These are phyloP conservation scores for Nyctibius grandis DNA, from an alignment of 2,797 vertebrate species.

Conservation along the genomic window DNA sequence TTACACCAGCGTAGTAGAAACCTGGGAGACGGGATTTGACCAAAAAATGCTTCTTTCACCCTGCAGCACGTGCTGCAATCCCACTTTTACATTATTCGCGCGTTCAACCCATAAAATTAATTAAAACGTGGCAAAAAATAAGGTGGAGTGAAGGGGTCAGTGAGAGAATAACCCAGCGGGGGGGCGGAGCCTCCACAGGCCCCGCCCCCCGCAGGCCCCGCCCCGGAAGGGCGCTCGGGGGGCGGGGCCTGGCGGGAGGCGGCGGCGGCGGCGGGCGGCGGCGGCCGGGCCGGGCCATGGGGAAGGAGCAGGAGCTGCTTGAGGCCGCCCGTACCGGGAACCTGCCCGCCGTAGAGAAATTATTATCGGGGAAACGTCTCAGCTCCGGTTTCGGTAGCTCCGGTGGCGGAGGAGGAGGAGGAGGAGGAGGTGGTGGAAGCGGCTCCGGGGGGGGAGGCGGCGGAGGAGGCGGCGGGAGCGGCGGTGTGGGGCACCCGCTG, in stretches of 20 bases:
- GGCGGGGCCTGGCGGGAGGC: conserved; percentile 42
- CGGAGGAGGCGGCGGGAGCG: conserved; percentile 71
- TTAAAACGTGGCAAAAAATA: not conserved
- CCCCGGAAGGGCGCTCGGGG: conserved; percentile 45
- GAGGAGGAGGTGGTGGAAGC: conserved; percentile 57
- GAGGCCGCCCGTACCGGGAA: conserved; percentile 96
- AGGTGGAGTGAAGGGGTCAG: not conserved
- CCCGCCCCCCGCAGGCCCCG: not conserved
- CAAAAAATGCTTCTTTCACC: fast-evolving
- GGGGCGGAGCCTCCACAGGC: not conserved
- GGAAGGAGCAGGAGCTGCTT: conserved; percentile 97
- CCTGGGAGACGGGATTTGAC: no score
- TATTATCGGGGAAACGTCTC: conserved; percentile 90
- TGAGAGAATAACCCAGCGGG: not conserved
- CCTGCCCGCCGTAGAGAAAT: conserved; percentile 92
- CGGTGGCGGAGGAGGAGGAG: conserved; percentile 24
- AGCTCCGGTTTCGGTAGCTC: conserved; percentile 79
- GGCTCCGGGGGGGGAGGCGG: conserved; percentile 70
- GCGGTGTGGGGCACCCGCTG: conserved; percentile 79
- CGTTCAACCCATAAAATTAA: not conserved
- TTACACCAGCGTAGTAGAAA: fast-evolving
- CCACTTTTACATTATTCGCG: not conserved
- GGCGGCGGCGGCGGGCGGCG: conserved; percentile 1
- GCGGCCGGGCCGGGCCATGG: conserved; percentile 78
- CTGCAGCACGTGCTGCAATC: not conserved